Conservation (phyloP, 1,140 invertebrate species). For the Drosophila tropicalis region DNA sequence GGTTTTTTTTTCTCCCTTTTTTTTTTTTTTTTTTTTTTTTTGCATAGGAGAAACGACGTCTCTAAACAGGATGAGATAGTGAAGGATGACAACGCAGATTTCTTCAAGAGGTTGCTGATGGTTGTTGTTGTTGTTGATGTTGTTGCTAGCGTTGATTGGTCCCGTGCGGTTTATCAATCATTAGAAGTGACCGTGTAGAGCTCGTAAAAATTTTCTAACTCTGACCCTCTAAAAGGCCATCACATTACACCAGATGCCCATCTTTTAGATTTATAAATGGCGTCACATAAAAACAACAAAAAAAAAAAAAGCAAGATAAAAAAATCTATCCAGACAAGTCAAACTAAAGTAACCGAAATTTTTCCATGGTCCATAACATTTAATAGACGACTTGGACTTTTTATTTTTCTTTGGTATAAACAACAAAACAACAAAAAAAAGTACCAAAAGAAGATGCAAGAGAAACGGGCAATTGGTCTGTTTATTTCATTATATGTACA, state of each 20-base stretch:
- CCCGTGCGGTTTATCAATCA: constrained; percentile 78
- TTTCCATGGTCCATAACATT: constrained; percentile 57
- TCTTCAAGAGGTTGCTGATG: constrained; percentile 21
- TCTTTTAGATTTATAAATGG: constrained; percentile 61
- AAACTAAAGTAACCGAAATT: constrained; percentile 25
- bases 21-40: constrained; percentile 26
- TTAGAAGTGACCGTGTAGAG: constrained; percentile 58
- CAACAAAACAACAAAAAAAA: not conserved
- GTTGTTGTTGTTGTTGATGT: constrained; percentile 23
- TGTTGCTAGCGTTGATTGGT: constrained; percentile 61
- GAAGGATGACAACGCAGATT: constrained; percentile 54
- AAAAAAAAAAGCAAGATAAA: not conserved
- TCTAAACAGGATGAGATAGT: constrained; percentile 20
- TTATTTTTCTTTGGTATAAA: not conserved
- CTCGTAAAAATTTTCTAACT: constrained; percentile 53
- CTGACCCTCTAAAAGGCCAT: constrained; percentile 69
- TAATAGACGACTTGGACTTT: constrained; percentile 28
- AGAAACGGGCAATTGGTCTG: constrained; percentile 47
- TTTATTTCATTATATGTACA: constrained; percentile 57
- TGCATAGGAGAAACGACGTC: constrained; percentile 35
- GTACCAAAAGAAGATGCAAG: not conserved
- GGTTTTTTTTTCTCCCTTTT: constrained; percentile 22
- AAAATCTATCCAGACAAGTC: too few species aligned
- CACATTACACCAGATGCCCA: constrained; percentile 54
- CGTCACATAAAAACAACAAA: constrained; percentile 47